Base-by-base conservation (phyloP, 1,140 invertebrate genomes). In the Parasteatoda tepidariorum region DNA sequence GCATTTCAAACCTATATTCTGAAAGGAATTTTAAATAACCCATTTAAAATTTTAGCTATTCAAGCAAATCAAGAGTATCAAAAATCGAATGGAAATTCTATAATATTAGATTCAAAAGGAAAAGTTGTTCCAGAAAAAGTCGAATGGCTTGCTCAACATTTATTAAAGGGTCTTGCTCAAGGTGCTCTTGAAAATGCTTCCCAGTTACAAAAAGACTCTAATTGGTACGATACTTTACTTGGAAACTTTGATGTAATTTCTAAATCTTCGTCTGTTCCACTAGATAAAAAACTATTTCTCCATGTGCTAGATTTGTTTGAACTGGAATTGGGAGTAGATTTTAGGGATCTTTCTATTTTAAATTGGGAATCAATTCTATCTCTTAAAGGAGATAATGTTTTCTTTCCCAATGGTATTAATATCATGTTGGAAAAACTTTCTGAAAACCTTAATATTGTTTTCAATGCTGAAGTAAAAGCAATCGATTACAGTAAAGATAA, bases 1-100 rank as follows among this genome's bases (percentile, higher is more conserved):
- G 81, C 89, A 6, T 83, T 87, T 18, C 90, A 90, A 28, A 89
- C 89, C 41, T 88, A 90, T 74, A 85, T 90, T 26, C 70, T 91
- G 24, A 89, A 88, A 31, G 90, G 90, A 4, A 87, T 88, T 66
- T 84, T 88, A 38, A 91, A 91, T 86, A 91, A 91, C 85, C 91
- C 91, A 3, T 86, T 91, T 22, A 87, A 88, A 41, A 82, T 91
- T 0, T 87, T 91, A 55, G 88, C 88, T 79, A 84, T 89, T 38
- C 91, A 91, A 87, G 88, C 90, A 62, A 67, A 38, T 30, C n/a
- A 30, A 31, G 13, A 73, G 3, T 74, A 18, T 55, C 70, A 67
- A 24, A 38, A 15, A n/a, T 28, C 74, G 38, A 57, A 83, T 9
- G 30, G 48, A 9, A 30, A 74, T 33, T 33, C 30, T 55, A 22